phyloP scores from a whole-genome alignment of 2,888 invertebrate species.

The Gibbula magus region DNA sequence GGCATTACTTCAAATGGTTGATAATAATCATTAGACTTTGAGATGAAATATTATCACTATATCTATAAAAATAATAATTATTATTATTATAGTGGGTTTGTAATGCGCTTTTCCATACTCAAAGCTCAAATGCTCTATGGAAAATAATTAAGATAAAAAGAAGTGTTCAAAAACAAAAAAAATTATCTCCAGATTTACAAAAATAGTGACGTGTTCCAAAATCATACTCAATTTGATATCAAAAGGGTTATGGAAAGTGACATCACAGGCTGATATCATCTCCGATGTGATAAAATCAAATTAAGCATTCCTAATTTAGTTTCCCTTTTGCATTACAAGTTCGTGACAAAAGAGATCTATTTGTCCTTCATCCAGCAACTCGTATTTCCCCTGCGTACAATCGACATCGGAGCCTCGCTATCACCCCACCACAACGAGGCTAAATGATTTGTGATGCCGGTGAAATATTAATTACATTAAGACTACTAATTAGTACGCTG shows the following conservation, averaged over 20 bases:
- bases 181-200: too few species aligned
- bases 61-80: background rate
- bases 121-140: background rate
- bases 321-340: background rate
- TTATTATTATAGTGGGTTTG: too few species aligned
- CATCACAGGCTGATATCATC: background rate
- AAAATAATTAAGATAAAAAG: background rate
- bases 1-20: too few species aligned
- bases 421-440: conserved; percentile 2
- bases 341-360: conserved; percentile 4
- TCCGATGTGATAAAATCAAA: background rate
- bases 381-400: conserved; percentile 13
- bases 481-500: conserved; percentile 1
- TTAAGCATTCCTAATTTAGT: background rate
- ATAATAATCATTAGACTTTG: background rate
- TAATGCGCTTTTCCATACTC: too few species aligned
- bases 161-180: too few species aligned
- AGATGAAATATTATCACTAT: too few species aligned
- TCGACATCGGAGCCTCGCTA: background rate
- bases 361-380: background rate
- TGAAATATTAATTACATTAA: conserved; percentile 18
- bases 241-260: too few species aligned
- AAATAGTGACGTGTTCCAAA: too few species aligned
- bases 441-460: conserved; percentile 18
- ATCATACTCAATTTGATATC: too few species aligned